These are phyloP conservation scores for Polymixis lichenea DNA, from an alignment of 2,888 invertebrate species.

Conservation along the genomic window DNA sequence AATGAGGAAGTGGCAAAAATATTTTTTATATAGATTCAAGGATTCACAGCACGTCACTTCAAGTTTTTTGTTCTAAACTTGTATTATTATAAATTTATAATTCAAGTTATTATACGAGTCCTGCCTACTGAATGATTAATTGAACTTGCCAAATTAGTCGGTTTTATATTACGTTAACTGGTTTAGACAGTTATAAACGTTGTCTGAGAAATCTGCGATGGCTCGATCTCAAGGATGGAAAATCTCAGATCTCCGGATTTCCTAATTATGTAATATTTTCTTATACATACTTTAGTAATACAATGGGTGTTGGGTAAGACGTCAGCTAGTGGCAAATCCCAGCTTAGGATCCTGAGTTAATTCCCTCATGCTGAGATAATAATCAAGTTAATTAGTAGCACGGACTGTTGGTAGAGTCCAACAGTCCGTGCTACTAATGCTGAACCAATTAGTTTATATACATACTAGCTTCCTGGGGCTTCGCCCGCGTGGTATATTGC, in stretches of 20 bases:
- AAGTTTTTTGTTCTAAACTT: constrained; percentile 60
- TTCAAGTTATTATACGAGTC: constrained; percentile 36
- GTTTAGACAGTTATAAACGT: constrained; percentile 39
- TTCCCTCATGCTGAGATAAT: not conserved
- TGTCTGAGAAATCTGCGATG: constrained; percentile 29
- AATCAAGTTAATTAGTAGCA: not conserved
- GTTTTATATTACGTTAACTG: constrained; percentile 32
- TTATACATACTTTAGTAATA: not conserved
- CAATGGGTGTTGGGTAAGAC: constrained; percentile 14
- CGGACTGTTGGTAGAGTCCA: constrained; percentile 2
- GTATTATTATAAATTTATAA: constrained; percentile 53
- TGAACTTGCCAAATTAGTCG: constrained; percentile 52
- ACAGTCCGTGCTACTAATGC: not conserved
- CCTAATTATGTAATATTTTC: constrained; percentile 2
- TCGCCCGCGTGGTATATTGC: too few species aligned
- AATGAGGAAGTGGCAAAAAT: constrained; percentile 79
- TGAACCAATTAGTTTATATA: constrained; percentile 15
- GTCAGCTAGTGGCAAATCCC: constrained; percentile 5
- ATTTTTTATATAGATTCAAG: constrained; percentile 74
- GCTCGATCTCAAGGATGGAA: constrained; percentile 2
- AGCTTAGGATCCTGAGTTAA: not conserved
- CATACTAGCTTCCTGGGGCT: too few species aligned
- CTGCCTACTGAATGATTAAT: constrained; percentile 51
- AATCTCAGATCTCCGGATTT: constrained; percentile 3
- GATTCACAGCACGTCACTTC: constrained; percentile 70